Evolutionary conservation across 2,797 vertebrate species (phyloP).

Genomic region (Argya squamiceps): DNA sequence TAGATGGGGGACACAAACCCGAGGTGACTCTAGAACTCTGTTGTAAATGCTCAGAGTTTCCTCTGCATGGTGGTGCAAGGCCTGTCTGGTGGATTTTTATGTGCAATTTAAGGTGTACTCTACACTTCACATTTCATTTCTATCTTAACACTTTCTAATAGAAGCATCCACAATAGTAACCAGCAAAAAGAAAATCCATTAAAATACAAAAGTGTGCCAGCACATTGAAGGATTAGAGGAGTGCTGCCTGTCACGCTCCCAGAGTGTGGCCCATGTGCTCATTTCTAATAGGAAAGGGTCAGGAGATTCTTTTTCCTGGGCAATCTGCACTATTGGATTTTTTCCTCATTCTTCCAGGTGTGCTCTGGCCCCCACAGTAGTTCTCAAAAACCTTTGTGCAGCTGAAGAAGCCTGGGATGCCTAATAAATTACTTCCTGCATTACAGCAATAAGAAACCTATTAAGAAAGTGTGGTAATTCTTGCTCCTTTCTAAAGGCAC

Average conservation of each 20-base stretch:
- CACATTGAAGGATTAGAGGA: neutral
- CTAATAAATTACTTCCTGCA: neutral
- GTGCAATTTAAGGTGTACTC: neutral
- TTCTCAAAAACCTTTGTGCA: neutral
- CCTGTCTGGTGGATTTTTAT: neutral
- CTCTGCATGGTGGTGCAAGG: neutral
- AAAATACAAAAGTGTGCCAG: neutral
- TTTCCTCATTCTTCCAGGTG: neutral
- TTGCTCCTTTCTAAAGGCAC: neutral
- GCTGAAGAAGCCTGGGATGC: neutral
- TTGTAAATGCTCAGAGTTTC: neutral
- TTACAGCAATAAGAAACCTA: neutral
- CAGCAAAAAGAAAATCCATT: slow-evolving; percentile 15
- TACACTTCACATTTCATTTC: slow-evolving; percentile 14
- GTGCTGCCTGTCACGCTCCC: accelerated
- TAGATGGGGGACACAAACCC: neutral
- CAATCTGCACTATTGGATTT: neutral
- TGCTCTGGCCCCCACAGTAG: neutral
- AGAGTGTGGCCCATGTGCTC: neutral
- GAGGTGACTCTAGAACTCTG: neutral
- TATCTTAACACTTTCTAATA: slow-evolving; percentile 28
- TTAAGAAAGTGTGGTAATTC: neutral
- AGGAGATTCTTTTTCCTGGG: neutral
- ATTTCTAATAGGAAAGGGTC: neutral
- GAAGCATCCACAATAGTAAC: slow-evolving; percentile 31